phyloP scores from a whole-genome alignment of 2,113 vertebrate genomes.

The Ascaphus truei region DNA sequence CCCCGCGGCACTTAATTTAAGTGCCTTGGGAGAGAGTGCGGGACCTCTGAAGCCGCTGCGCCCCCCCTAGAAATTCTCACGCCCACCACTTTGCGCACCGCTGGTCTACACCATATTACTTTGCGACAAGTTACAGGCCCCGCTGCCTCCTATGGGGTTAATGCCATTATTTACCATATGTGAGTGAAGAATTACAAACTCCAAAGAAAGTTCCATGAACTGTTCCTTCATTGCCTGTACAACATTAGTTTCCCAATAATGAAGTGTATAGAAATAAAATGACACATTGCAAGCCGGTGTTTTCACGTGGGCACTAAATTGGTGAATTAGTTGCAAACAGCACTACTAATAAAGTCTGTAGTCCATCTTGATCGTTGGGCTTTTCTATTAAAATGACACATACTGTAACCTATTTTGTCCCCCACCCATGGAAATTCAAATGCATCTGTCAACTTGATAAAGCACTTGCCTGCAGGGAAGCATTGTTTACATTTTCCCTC shows the following conservation, averaged over 20 bases:
- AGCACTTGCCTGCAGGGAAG: conserved; percentile 98
- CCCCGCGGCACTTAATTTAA: no score
- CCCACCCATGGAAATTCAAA: conserved; percentile 99
- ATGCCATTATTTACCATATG: no score
- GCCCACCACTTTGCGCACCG: no score
- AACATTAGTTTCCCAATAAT: conserved; percentile 68
- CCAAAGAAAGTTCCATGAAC: not conserved
- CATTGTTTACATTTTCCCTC: conserved; percentile 99
- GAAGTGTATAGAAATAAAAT: conserved; percentile 64
- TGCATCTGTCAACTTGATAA: conserved; percentile 99
- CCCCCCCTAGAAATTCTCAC: no score
- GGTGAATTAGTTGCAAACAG: conserved; percentile 78
- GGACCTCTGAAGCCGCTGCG: no score
- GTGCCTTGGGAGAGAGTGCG: no score
- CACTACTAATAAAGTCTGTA: conserved; percentile 74
- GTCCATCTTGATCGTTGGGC: conserved; percentile 79
- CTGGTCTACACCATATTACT: no score
- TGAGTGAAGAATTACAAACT: no score
- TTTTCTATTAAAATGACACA: conserved; percentile 97
- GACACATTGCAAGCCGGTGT: conserved; percentile 69
- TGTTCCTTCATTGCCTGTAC: not conserved
- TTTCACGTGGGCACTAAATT: conserved; percentile 71
- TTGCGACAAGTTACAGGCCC: no score
- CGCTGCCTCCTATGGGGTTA: no score
- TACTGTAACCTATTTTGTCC: conserved; percentile 98